Evolutionary conservation across 2,113 vertebrate genomes (phyloP), one percentile per base, ranked within the genome.

Genomic region (Phylloscopus whistleri): DNA sequence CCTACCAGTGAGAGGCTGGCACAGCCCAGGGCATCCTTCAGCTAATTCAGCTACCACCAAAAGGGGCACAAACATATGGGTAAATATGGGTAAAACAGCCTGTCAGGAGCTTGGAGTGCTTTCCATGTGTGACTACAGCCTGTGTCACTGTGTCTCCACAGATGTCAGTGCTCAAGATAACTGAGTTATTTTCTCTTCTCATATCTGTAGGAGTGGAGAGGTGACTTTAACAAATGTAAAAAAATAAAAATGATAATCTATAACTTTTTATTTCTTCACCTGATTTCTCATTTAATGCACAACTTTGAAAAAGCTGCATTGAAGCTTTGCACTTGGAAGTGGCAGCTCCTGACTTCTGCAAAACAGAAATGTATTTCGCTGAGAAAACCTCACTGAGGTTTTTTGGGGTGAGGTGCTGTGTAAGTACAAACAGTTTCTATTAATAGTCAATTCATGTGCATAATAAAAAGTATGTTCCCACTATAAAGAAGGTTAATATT

Each of bases 401-500:
- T 66, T 72, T 82, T 43, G 39, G 23, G 16, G 20, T 80, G 39
- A 94, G 55, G 43, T 81, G 51, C 56, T 72, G 23, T 15, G 0
- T 84, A 95, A 93, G 56, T 78, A 49, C 58, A 89, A 96, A 86
- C 59, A 52, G 37, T 88, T 96, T 96, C 92, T 96, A 95, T 95
- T 95, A 93, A 95, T 69, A 96, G 78, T 88, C 75, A 90, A 46
- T 96, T 95, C 86, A 96, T 94, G 68, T 94, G 58, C 78, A 73
- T 94, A 91, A 86, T 95, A 92, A 97, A 96, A 96, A 87, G 67
- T 87, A 88, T 68, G 58, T 79, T 89, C 35, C 56, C 39, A 68
- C 81, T 82, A 72, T 95, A 95, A 95, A 92, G 74, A 56, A 85
- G 16, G 60, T 93, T 95, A 69, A 62, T 94, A 90, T 95, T 96